These are phyloP conservation scores for Apostichopus parvimensis DNA, from an alignment of 35 echinoderm and acorn worm species.

Conservation along the genomic window DNA sequence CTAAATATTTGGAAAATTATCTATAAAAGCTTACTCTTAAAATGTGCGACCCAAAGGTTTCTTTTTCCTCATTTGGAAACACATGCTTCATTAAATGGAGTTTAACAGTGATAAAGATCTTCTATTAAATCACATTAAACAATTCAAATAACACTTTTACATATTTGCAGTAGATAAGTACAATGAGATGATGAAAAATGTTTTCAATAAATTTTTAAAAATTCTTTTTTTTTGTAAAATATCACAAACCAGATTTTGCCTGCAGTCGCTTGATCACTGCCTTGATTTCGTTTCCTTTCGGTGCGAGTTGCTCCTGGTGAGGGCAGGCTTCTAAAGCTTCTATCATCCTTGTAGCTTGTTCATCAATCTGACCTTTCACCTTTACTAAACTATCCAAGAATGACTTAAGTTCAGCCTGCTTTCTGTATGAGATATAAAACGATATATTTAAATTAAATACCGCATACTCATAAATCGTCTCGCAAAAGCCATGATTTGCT, in stretches of 20 bases:
- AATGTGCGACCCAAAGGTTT: too few species aligned
- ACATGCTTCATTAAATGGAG: neutral
- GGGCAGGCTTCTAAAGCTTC: conserved; percentile 37
- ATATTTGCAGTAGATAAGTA: neutral
- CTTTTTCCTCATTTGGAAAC: too few species aligned
- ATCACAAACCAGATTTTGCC: conserved; percentile 59
- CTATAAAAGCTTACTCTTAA: too few species aligned
- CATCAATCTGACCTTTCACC: conserved; percentile 71
- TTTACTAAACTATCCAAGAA: conserved; percentile 64
- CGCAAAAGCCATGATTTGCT: too few species aligned
- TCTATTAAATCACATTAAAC: neutral
- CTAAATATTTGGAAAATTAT: too few species aligned
- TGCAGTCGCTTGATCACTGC: conserved; percentile 29
- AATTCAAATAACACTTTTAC: neutral
- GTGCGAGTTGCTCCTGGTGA: conserved; percentile 67
- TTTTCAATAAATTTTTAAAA: neutral
- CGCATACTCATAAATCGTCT: too few species aligned
- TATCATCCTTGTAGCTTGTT: conserved; percentile 55
- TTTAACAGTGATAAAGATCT: neutral
- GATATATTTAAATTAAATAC: conserved; percentile 7
- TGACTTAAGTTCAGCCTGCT: conserved; percentile 53
- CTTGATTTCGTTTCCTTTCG: conserved; percentile 52
- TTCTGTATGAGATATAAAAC: conserved; percentile 12
- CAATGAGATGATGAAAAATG: neutral
- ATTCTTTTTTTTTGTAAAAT: too few species aligned